Evolutionary conservation across 2,113 vertebrate species (phyloP).

Genomic region (Pygoscelis adeliae): DNA sequence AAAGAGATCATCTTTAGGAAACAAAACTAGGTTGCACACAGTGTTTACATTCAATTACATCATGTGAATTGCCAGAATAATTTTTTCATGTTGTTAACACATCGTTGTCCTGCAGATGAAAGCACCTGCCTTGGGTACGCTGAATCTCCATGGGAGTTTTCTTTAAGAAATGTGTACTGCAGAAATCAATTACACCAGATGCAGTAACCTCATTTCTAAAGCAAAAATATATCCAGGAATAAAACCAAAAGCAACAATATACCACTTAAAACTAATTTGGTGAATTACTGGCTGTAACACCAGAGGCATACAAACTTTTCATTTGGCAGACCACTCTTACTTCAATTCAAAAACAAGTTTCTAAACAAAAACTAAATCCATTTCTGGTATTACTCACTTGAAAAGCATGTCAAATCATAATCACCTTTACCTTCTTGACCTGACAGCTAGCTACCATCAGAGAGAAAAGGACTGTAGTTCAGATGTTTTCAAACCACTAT

Average conservation of each 20-base stretch:
- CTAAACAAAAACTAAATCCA: not conserved
- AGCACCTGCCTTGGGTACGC: not conserved
- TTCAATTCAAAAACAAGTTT: not conserved
- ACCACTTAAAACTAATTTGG: not conserved
- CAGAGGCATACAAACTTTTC: not conserved
- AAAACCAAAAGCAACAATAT: not conserved
- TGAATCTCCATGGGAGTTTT: not conserved
- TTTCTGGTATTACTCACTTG: not conserved
- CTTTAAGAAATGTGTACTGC: not conserved
- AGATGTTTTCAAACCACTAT: not conserved
- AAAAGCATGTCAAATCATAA: not conserved
- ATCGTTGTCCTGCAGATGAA: slow-evolving; percentile 1
- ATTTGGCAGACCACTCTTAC: not conserved
- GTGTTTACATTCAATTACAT: not conserved
- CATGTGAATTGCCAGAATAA: not conserved
- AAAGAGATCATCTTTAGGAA: not conserved
- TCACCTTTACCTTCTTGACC: not conserved
- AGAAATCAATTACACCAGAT: not conserved
- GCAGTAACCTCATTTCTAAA: slow-evolving; percentile 27
- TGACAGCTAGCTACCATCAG: not conserved
- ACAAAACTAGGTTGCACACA: not conserved
- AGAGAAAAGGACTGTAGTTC: not conserved
- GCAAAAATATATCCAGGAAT: not conserved
- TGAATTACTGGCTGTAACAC: not conserved
- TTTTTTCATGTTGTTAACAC: not conserved